Conservation (phyloP, 2,113 vertebrate species). For the Rattus norvegicus region DNA sequence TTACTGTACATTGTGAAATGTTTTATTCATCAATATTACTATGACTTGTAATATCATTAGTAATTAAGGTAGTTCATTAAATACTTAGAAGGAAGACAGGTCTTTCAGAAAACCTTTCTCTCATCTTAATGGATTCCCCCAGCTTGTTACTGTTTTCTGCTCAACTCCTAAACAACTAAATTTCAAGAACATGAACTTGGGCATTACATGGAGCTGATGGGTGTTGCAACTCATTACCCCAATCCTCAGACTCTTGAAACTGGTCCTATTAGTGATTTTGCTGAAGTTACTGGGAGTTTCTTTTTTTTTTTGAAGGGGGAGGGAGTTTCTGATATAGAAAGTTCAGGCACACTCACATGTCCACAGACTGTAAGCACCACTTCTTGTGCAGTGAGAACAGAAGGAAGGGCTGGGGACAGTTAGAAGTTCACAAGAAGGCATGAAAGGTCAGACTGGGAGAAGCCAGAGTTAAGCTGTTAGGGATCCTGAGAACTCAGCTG, state of each 20-base stretch:
- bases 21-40: background rate
- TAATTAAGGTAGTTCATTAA: background rate
- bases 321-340: background rate
- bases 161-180: background rate
- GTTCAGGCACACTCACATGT: background rate
- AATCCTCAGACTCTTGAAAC: rapidly evolving
- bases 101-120: background rate
- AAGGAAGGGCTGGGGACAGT: background rate
- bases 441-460: background rate
- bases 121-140: background rate
- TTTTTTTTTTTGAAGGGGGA: too few relatives aligned
- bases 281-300: background rate
- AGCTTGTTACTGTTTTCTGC: background rate
- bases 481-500: background rate
- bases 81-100: background rate
- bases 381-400: slow-evolving; percentile 1
- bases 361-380: background rate
- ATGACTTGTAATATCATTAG: background rate
- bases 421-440: background rate
- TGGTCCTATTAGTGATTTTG: background rate
- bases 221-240: rapidly evolving
- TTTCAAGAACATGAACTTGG: background rate
- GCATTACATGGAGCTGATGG: rapidly evolving
- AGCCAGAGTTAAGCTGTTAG: background rate
- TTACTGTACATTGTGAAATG: background rate